A percentile compares a stretch with the other conserved stretches of the same genome.
These are phyloP conservation scores for Psittacula cyanocephala DNA, from an alignment of 2,113 vertebrate species.

Conservation along the genomic window DNA sequence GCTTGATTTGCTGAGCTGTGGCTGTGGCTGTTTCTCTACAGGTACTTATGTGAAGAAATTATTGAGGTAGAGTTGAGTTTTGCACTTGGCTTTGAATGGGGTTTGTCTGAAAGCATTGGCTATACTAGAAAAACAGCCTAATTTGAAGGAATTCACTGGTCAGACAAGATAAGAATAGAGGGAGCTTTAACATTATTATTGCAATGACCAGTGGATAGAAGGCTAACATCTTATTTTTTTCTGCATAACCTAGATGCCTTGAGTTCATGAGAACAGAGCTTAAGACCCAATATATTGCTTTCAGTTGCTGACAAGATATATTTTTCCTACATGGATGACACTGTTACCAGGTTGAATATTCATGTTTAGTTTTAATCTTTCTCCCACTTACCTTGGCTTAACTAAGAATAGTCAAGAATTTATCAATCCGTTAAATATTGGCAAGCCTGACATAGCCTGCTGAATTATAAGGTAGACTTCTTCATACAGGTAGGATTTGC, in stretches of 20 bases:
- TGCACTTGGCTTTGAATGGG: background rate
- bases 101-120: background rate
- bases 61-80: background rate
- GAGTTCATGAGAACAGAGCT: background rate
- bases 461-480: background rate
- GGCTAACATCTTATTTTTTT: background rate
- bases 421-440: background rate
- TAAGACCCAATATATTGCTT: background rate
- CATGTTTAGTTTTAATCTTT: background rate
- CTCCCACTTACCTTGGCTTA: background rate
- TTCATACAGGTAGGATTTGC: background rate
- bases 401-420: background rate
- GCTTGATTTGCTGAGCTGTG: background rate
- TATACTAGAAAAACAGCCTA: background rate
- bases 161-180: background rate
- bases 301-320: background rate
- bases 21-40: background rate
- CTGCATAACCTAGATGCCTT: background rate
- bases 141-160: background rate
- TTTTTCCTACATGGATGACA: background rate
- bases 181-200: background rate
- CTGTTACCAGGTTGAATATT: background rate
- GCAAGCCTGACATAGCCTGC: background rate
- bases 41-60: background rate
- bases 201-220: background rate